Evolutionary conservation across 2,113 vertebrate genomes (phyloP), one percentile per base, ranked within the genome.

Genomic region (Equus quagga): DNA sequence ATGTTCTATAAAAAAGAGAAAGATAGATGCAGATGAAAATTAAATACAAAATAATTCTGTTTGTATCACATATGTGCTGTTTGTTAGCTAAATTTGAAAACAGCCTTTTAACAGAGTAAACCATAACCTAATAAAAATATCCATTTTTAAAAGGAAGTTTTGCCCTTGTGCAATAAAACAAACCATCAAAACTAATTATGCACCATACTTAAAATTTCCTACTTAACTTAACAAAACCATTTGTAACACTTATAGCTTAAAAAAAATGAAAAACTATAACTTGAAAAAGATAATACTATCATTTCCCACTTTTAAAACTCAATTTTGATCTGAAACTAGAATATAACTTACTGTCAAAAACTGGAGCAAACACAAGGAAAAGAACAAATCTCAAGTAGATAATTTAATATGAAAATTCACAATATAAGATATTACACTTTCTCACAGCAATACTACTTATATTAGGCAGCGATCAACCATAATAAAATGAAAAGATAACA

Each of bases 1-100:
- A 97, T 99, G 99, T 87, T 99, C 99, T 99, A 91, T 62, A 89
- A 4, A 86, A 23, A 70, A 96, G 36, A 41, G 36, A 81, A 79
- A 81, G 33, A 75, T 11, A 73, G 6, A 26, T 41, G 88, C 78
- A 49, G 26, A 56, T 93, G 49, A 96, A 90, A 67, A 56, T n/a
- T 73, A 54, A 70, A 65, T 4, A 33, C 21, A 95, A 60, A 96
- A 49, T 65, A 54, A 93, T 86, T 76, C 17, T 5, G 0, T 64
- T 64, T 86, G 8, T 67, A 72, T 33, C 75, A 31, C 31, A 46
- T 2, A 36, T 36, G 2, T 33, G 26, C 44, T 95, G 8, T 51
- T 78, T 82, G 23, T 13, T 86, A 75, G 54, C 5, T 76, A 87
- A n/a, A 69, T 62, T 15, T 83, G 46, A 80, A 88, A 80, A 89